Evolutionary conservation across 53 echinoderm and acorn worm species (phyloP).

Genomic region (Paracentrotus lividus): DNA sequence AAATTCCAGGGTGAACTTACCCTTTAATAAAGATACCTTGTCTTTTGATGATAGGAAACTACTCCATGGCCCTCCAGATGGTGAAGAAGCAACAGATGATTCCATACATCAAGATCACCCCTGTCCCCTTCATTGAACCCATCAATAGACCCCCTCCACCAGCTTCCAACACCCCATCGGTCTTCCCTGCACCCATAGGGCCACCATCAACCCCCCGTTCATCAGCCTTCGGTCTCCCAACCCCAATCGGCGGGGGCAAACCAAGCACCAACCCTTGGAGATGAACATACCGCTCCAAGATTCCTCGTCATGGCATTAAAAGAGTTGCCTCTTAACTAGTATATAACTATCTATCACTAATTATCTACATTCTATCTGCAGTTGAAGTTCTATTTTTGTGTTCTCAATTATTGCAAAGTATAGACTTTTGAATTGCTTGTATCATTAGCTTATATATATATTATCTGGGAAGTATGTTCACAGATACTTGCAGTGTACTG

Average conservation of each 20-base stretch:
- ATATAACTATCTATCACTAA: background rate
- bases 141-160: slow-evolving; percentile 58
- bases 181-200: slow-evolving; percentile 57
- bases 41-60: slow-evolving; percentile 78
- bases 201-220: slow-evolving; percentile 18
- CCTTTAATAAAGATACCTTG: no score
- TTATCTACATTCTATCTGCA: slow-evolving; percentile 43
- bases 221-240: slow-evolving; percentile 55
- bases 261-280: slow-evolving; percentile 62
- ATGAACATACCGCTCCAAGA: background rate
- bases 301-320: background rate
- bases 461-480: background rate
- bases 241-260: slow-evolving; percentile 66
- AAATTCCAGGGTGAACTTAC: no score
- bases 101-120: slow-evolving; percentile 79
- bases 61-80: slow-evolving; percentile 93
- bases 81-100: slow-evolving; percentile 96
- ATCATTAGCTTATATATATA: slow-evolving; percentile 48
- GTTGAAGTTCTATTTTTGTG: slow-evolving; percentile 43
- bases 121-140: slow-evolving; percentile 63
- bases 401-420: background rate
- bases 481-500: background rate
- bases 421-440: slow-evolving; percentile 28
- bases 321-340: background rate
- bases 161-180: slow-evolving; percentile 51